Conservation (phyloP, 2,797 vertebrate genomes). For the Jordanella pulchra region DNA sequence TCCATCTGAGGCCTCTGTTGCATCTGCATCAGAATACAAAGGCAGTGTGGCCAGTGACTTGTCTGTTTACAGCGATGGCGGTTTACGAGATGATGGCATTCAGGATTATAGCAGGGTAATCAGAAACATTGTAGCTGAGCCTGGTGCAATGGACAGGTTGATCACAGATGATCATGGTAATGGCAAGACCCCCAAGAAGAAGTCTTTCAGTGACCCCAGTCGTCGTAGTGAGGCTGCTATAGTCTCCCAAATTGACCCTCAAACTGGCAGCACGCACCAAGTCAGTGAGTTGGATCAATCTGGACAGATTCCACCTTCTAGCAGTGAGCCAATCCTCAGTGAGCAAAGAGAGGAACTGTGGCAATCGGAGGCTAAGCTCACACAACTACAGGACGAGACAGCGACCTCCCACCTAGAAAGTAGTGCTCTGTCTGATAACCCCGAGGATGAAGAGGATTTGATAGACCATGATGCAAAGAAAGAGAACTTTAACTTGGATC, state of each 20-base stretch:
- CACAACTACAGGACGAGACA: constrained; percentile 56
- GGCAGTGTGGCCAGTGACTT: constrained; percentile 91
- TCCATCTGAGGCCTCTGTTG: constrained; percentile 72
- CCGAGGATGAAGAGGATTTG: constrained; percentile 56
- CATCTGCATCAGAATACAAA: constrained; percentile 78
- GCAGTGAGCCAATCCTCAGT: constrained; percentile 92
- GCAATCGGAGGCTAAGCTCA: constrained; percentile 66
- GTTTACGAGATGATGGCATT: constrained; percentile 74
- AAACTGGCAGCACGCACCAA: constrained; percentile 81
- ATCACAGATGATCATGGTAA: constrained; percentile 86
- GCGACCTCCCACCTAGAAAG: constrained; percentile 79
- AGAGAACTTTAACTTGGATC: constrained; percentile 82
- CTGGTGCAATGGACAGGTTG: constrained; percentile 88
- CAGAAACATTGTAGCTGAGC: constrained; percentile 90
- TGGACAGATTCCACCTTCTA: constrained; percentile 86
- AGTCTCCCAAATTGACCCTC: constrained; percentile 64
- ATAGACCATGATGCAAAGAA: constrained; percentile 49
- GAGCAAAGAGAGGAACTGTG: constrained; percentile 80
- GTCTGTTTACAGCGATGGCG: constrained; percentile 89
- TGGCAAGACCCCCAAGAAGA: constrained; percentile 93
- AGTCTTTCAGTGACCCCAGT: constrained; percentile 96
- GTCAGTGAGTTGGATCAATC: constrained; percentile 87
- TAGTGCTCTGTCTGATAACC: constrained; percentile 54
- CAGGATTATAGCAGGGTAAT: constrained; percentile 91
- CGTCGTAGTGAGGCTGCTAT: constrained; percentile 84